Base-by-base conservation (phyloP, 2,888 invertebrate genomes). In the Sympetrum striolatum region DNA sequence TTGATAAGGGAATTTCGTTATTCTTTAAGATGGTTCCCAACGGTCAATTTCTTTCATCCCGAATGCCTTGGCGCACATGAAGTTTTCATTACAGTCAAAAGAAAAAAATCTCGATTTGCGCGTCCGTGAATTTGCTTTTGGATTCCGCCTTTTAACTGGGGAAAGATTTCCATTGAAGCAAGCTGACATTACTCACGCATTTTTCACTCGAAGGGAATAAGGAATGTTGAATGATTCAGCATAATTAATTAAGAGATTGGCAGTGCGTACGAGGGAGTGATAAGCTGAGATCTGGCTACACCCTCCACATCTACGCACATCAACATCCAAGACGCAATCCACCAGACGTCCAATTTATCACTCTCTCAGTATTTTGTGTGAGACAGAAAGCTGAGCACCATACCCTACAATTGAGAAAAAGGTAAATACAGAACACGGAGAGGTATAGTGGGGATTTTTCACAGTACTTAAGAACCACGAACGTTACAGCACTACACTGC, bases 401-500 rank as follows among this genome's bases (percentile, higher is more conserved):
- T 86, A 86, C 86, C 60, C 86, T 35, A 60, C 58, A 86, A 86
- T 86, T 64, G 58, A 60, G 60, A 35, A 86, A 86, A 86, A 86
- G 86, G 86, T 86, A 86, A 86, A 64, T 86, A 86, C 86, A 86
- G 86, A 86, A 86, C 86, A 86, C 64, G 86, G 86, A 82, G 25
- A 81, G 44, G 81, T 82, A 82, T 53, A 35, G 48, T 60, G 60
- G 86, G 73, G 73, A 73, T 31, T 53, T 18, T 31, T 73, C 73
- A 73, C 25, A 73, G 73, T 73, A 73, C 31, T 73, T 73, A 31
- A 31, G 73, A 31, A 73, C 73, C 73, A 73, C 73, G 73, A 73
- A 73, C 73, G 73, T 25, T 73, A 73, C 31, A 25, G 73, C 73
- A 73, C 73, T 73, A 73, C 73, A 73, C 73, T 73, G 73, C 73